Evolutionary conservation across 2,113 vertebrate genomes (phyloP), one percentile per base, ranked within the genome.

Genomic region (Mirza zaza): DNA sequence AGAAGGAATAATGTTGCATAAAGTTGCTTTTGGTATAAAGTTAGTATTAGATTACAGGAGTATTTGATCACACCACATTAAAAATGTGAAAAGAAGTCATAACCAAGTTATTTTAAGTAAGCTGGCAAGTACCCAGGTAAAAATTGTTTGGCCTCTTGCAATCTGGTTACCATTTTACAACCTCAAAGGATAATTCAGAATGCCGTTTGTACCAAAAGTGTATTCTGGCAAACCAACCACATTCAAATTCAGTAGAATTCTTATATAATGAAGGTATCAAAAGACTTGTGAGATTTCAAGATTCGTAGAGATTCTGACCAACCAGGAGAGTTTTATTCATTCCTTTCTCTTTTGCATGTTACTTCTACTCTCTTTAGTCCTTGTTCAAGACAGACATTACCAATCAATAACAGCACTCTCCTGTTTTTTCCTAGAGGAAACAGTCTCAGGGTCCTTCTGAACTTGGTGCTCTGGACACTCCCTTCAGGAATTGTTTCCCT

Each of bases 81-180:
- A 85, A 94, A 86, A 83, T 80, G 29, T 57, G 77, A 87, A 94
- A 90, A 42, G 77, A 88, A 83, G n/a, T 94, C 57, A 57, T 55
- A 83, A 68, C 42, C 27, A 91, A 52, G 77, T 89, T 97, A 80
- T 96, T 97, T 94, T 52, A 70, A 84, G 79, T 68, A 88, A 93
- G 25, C 17, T 94, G 70, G 42, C 27, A 71, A 92, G 73, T 89
- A 65, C 13, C 71, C 50, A 75, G 36, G 59, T 83, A 73, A 91
- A 95, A 91, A 83, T 73, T 70, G 39, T 71, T 92, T 79, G 23
- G 3, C 10, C 23, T 73, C 8, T 32, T 96, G 63, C 50, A 87
- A 70, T 94, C 39, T 83, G 29, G 29, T 86, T 59, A 76, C 57
- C 79, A 13, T 77, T 75, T 84, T 75, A 92, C 21, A 86, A 55